Evolutionary conservation across 2,797 vertebrate species (phyloP).

Genomic region (Rhabdophis nuchalis): DNA sequence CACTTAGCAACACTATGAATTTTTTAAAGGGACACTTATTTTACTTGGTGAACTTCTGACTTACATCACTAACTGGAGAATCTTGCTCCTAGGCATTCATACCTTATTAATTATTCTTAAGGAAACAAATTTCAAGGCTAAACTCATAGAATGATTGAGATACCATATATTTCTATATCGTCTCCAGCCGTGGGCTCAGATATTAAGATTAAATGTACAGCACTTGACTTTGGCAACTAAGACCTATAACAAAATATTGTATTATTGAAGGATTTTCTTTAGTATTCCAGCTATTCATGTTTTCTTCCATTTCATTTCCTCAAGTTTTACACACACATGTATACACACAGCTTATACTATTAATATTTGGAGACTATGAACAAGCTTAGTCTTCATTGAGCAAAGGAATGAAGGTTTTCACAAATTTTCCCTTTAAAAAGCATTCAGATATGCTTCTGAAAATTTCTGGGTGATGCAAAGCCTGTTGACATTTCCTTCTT

Average conservation of each 20-base stretch:
- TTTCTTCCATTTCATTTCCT: not conserved
- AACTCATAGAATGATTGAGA: slow-evolving; percentile 20
- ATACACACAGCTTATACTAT: too few relatives aligned
- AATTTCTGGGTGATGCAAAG: not conserved
- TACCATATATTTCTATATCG: not conserved
- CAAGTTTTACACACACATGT: not conserved
- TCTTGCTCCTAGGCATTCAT: slow-evolving; percentile 25
- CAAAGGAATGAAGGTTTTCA: not conserved
- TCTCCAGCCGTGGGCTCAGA: not conserved
- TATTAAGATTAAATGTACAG: not conserved
- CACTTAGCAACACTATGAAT: slow-evolving; percentile 11
- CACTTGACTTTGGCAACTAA: not conserved
- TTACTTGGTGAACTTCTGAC: not conserved
- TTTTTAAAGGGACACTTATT: slow-evolving; percentile 21
- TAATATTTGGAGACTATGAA: not conserved
- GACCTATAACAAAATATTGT: not conserved
- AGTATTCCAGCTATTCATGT: not conserved
- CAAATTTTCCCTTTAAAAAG: not conserved
- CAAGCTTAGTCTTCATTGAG: not conserved
- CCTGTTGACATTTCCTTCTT: not conserved
- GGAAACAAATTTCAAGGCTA: slow-evolving; percentile 39
- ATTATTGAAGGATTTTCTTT: not conserved
- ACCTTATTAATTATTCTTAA: slow-evolving; percentile 25
- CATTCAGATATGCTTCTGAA: not conserved
- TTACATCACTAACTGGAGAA: slow-evolving; percentile 21